Percentiles rank a stretch among this genome's conserved stretches.
Evolutionary conservation across 2,888 invertebrate species (phyloP).

Genomic region (Cephus nigrinus): DNA sequence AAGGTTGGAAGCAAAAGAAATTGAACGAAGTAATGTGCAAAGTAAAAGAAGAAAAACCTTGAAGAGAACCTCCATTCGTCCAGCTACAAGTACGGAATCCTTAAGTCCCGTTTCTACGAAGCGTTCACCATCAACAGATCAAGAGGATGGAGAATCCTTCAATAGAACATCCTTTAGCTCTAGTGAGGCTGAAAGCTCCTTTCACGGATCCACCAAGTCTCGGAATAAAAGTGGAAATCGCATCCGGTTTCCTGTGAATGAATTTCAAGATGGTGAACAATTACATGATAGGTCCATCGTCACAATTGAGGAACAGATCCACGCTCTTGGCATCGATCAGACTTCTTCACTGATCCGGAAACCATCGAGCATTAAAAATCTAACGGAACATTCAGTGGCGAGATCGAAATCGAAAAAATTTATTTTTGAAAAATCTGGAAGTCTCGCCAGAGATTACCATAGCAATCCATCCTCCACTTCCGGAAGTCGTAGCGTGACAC

Average conservation of each 20-base stretch:
- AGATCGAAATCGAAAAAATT: neutral
- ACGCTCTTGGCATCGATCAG: neutral
- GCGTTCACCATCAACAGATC: constrained; percentile 24
- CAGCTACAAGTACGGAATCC: constrained; percentile 18
- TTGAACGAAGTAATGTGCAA: neutral
- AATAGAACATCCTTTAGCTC: constrained; percentile 37
- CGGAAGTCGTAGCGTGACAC: constrained; percentile 11
- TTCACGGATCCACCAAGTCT: constrained; percentile 31
- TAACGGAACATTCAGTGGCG: neutral
- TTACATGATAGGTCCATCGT: neutral
- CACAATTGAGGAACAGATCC: neutral
- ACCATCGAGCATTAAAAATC: neutral
- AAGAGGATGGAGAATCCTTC: constrained; percentile 24
- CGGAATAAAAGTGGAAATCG: constrained; percentile 23
- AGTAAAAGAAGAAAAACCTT: neutral
- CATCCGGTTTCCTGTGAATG: neutral
- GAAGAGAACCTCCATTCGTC: neutral
- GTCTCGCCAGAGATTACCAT: neutral
- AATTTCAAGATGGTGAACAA: neutral
- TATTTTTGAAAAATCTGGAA: neutral
- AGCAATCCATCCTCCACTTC: constrained; percentile 11
- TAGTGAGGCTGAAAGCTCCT: constrained; percentile 36
- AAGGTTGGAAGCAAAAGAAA: neutral
- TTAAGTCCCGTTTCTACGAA: constrained; percentile 10
- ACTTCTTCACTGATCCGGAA: neutral